Evolutionary conservation across 64 coral and sea anemone species (phyloP).

Genomic region (Montipora foliosa): DNA sequence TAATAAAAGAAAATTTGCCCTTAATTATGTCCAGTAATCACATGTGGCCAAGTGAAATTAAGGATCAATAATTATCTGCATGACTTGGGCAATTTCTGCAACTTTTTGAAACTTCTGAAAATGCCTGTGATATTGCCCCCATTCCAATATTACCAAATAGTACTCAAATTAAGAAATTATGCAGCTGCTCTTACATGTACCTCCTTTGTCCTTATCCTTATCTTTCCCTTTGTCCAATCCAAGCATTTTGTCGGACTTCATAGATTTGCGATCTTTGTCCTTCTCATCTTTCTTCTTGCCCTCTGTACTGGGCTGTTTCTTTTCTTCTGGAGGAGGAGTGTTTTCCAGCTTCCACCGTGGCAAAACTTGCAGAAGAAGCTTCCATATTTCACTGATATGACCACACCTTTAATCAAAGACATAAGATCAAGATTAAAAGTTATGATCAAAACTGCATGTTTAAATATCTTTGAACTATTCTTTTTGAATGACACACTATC

Average conservation of each 20-base stretch:
- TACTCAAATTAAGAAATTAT: too few relatives aligned
- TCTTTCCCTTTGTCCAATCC: conserved; percentile 63
- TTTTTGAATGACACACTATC: too few relatives aligned
- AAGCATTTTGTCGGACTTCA: conserved; percentile 66
- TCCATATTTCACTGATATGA: conserved; percentile 88
- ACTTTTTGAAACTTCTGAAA: too few relatives aligned
- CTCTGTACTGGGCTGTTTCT: conserved; percentile 45
- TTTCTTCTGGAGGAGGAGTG: conserved; percentile 86
- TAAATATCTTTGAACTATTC: too few relatives aligned
- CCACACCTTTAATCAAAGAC: conserved; percentile 64
- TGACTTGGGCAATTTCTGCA: too few relatives aligned
- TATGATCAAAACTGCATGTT: not conserved
- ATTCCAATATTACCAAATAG: too few relatives aligned
- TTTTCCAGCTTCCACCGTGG: conserved; percentile 96
- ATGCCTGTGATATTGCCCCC: too few relatives aligned
- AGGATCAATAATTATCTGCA: too few relatives aligned
- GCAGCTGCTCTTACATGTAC: not conserved
- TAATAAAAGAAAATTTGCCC: too few relatives aligned
- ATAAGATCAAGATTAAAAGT: not conserved
- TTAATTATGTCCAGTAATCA: too few relatives aligned
- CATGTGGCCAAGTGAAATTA: too few relatives aligned
- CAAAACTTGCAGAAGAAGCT: conserved; percentile 78
- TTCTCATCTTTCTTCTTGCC: conserved; percentile 76
- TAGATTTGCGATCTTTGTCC: conserved; percentile 84
- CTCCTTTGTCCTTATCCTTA: conserved; percentile 71